phyloP scores from a whole-genome alignment of 2,888 invertebrate genomes.

The Ectemnius continuus region DNA sequence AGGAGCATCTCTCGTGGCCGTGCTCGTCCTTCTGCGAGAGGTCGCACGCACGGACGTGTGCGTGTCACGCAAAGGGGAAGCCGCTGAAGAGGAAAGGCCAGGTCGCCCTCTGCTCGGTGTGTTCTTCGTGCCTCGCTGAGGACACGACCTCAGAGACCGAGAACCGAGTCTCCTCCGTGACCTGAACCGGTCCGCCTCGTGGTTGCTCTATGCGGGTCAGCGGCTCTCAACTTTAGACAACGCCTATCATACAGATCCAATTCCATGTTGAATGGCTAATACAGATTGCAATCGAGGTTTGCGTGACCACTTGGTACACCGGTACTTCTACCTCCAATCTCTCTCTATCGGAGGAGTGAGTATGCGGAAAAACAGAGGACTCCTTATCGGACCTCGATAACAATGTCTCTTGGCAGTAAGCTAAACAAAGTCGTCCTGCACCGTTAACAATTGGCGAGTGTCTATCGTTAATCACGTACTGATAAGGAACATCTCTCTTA shows the following conservation, averaged over 20 bases:
- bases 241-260: constrained; percentile 7
- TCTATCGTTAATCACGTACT: too few relatives aligned
- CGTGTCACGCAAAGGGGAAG: constrained; percentile 55
- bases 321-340: too few relatives aligned
- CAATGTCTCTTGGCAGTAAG: too few relatives aligned
- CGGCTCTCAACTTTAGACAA: constrained; percentile 69
- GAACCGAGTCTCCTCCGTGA: constrained; percentile 68
- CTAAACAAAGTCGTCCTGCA: too few relatives aligned
- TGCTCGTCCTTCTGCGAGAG: constrained; percentile 24
- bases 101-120: too few relatives aligned
- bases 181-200: constrained; percentile 76
- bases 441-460: too few relatives aligned
- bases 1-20: too few relatives aligned
- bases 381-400: too few relatives aligned
- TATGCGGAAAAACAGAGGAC: constrained; percentile 8
- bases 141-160: constrained; percentile 61
- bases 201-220: constrained; percentile 68
- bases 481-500: too few relatives aligned
- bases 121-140: constrained; percentile 42
- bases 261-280: too few relatives aligned
- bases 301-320: too few relatives aligned
- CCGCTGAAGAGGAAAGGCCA: constrained; percentile 42
- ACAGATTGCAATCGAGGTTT: too few relatives aligned
- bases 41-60: constrained; percentile 47
- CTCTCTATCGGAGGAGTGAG: background rate